These are phyloP conservation scores for Holothuria glaberrima DNA, from an alignment of 35 echinoderm and acorn worm genomes.

Conservation along the genomic window DNA sequence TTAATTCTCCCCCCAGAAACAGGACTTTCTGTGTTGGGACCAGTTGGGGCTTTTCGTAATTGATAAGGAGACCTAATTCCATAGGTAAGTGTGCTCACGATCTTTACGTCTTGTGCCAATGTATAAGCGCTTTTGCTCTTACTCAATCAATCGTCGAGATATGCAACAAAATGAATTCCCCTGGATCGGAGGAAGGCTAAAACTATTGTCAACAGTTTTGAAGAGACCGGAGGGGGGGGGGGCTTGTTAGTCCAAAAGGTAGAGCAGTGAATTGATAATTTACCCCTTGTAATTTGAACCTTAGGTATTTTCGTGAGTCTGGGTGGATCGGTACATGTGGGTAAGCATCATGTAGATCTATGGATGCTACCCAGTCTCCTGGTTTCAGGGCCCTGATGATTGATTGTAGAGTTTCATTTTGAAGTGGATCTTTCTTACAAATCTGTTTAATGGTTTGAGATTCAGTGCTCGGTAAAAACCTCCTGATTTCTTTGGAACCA, in stretches of 20 bases:
- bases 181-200: conserved; percentile 6
- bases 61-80: not conserved
- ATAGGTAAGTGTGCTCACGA: not conserved
- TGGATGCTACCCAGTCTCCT: not conserved
- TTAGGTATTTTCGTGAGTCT: not conserved
- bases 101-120: not conserved
- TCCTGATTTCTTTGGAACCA: conserved; percentile 16
- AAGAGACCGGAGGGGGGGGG: not conserved
- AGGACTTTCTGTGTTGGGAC: conserved; percentile 2
- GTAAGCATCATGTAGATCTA: conserved; percentile 5
- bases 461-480: not conserved
- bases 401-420: conserved; percentile 10
- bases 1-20: not conserved
- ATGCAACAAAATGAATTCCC: not conserved
- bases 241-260: not conserved
- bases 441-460: conserved; percentile 2
- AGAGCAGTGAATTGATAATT: conserved; percentile 12
- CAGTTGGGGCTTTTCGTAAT: conserved; percentile 2
- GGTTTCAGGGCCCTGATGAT: not conserved
- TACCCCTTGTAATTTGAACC: not conserved
- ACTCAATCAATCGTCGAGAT: not conserved
- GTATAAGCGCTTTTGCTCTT: not conserved
- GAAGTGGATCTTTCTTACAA: conserved; percentile 12
- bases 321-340: not conserved
- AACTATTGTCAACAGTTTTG: not conserved